These are phyloP conservation scores for Goniozus legneri DNA, from an alignment of 1,140 invertebrate genomes.

Conservation along the genomic window DNA sequence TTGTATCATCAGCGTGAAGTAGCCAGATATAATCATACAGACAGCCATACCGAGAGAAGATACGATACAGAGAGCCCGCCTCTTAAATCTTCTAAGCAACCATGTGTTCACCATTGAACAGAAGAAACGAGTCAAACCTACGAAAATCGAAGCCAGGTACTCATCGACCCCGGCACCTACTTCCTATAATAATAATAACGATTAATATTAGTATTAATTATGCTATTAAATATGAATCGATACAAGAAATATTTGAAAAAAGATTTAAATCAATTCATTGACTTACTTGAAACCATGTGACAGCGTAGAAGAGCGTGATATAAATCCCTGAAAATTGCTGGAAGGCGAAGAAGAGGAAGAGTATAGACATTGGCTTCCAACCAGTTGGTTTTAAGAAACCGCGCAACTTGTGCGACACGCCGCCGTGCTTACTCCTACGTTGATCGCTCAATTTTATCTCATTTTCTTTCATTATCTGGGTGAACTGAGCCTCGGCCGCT, in stretches of 20 bases:
- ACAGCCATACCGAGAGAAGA: slow-evolving; percentile 55
- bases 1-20: slow-evolving; percentile 50
- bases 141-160: slow-evolving; percentile 58
- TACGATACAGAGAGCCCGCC: slow-evolving; percentile 54
- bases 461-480: slow-evolving; percentile 47
- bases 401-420: slow-evolving; percentile 33
- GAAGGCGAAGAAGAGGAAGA: slow-evolving; percentile 59
- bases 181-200: slow-evolving; percentile 51
- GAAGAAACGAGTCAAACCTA: slow-evolving; percentile 64
- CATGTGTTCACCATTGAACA: slow-evolving; percentile 58
- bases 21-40: slow-evolving; percentile 56
- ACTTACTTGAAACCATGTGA: slow-evolving; percentile 60
- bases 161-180: slow-evolving; percentile 52
- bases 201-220: too few relatives aligned
- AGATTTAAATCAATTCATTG: too few relatives aligned
- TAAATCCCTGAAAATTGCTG: slow-evolving; percentile 66
- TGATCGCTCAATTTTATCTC: slow-evolving; percentile 43
- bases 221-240: too few relatives aligned
- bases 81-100: slow-evolving; percentile 52
- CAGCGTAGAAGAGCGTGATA: slow-evolving; percentile 68
- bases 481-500: slow-evolving; percentile 38
- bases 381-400: slow-evolving; percentile 56
- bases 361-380: slow-evolving; percentile 60
- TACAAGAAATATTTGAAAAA: background rate
- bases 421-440: slow-evolving; percentile 36